A percentile compares a stretch with the other conserved stretches of the same genome.
phyloP scores from a whole-genome alignment of 2,888 invertebrate species.

The Cerastis rubricosa region DNA sequence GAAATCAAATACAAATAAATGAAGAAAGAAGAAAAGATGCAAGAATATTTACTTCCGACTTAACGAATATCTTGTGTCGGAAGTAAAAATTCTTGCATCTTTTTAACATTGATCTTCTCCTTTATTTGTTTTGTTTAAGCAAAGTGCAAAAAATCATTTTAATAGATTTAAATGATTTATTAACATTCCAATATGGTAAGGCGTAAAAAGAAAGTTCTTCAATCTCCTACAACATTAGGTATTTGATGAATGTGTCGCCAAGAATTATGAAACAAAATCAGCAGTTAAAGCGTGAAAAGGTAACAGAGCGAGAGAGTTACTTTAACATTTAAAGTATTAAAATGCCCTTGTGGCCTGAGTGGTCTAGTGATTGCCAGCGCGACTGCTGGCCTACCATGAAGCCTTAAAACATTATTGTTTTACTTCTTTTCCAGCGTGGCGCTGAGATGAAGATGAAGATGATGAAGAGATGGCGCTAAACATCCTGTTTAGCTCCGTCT shows the following conservation, averaged over 20 bases:
- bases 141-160: background rate
- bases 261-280: conserved; percentile 21
- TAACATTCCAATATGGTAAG: conserved; percentile 3
- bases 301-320: background rate
- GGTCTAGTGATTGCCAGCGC: background rate
- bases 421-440: too few species aligned
- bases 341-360: too few species aligned
- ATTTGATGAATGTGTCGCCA: background rate
- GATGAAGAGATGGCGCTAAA: too few species aligned
- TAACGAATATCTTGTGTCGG: background rate
- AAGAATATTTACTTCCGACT: too few species aligned
- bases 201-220: conserved; percentile 30
- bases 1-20: background rate
- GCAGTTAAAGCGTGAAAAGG: background rate
- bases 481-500: too few species aligned
- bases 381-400: too few species aligned
- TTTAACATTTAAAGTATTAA: background rate
- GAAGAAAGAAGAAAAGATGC: too few species aligned
- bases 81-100: conserved; percentile 13
- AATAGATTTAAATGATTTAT: background rate
- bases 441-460: too few species aligned
- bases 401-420: too few species aligned
- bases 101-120: conserved; percentile 2
- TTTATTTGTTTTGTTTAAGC: conserved; percentile 4
- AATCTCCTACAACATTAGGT: background rate